Evolutionary conservation across 2,113 vertebrate genomes (phyloP), one percentile per base, ranked within the genome.

Genomic region (Bothrops jararaca): DNA sequence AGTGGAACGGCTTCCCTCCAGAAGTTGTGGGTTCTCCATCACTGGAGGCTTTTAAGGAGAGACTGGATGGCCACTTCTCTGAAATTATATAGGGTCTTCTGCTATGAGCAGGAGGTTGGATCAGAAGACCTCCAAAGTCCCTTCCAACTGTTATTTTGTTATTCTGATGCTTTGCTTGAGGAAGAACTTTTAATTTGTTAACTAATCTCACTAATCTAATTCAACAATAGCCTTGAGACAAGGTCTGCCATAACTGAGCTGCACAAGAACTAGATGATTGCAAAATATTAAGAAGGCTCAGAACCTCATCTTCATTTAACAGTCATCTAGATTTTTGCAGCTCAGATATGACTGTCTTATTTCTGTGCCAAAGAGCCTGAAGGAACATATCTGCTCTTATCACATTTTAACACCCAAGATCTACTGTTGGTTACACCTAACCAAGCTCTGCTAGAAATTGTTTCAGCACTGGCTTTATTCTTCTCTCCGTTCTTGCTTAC

Each of bases 1-100:
- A n/a, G 11, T n/a, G 4, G 11, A 64, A n/a, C 0, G 0, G 0
- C 4, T 13, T 64, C 26, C 29, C 60, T n/a, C 1, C 11, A 15
- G 29, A n/a, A 29, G 60, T 5, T n/a, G 26, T 13, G 10, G 4
- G 0, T 64, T 26, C 26, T 64, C 26, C 26, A 64, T 0, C 60
- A 29, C 60, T 64, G 60, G 60, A n/a, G 11, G 60, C 13, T n/a
- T 64, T 64, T n/a, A 64, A 64, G 60, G n/a, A 64, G 4, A n/a
- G 26, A 64, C 0, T 64, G 26, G 26, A 12, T 7, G 12, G 60
- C 3, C 60, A 64, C 11, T 12, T 64, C 11, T 64, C 26, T 13
- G 60, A 64, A 29, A n/a, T 64, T 11, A 13, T 69, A n/a, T n/a
- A 64, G 12, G 10, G 12, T n/a, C 29, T 64, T 11, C 60, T 64